These are phyloP conservation scores for Cyprinodon diabolis DNA, from an alignment of 2,797 vertebrate genomes.

Conservation along the genomic window DNA sequence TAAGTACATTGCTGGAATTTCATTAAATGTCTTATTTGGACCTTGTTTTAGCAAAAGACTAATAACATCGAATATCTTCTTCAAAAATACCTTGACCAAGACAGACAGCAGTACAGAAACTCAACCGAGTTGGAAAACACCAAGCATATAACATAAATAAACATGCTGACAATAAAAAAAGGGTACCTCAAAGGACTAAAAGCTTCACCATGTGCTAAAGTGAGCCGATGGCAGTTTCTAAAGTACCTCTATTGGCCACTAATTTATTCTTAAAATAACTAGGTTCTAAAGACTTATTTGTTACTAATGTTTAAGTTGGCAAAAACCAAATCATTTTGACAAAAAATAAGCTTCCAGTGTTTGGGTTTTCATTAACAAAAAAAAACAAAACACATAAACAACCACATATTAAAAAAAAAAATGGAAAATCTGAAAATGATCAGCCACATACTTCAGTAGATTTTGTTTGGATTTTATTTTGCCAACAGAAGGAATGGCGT, in stretches of 20 bases:
- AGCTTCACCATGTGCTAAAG: background rate
- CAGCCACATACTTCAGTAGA: background rate
- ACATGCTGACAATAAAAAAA: background rate
- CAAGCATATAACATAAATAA: background rate
- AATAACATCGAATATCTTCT: too few species aligned
- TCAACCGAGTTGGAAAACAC: too few species aligned
- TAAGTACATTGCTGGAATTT: background rate
- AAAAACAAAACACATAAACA: background rate
- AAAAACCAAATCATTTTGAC: background rate
- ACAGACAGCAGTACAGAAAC: too few species aligned
- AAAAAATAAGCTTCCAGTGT: background rate
- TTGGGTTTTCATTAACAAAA: background rate
- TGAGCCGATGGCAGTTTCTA: background rate
- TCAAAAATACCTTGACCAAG: too few species aligned
- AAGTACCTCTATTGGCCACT: background rate
- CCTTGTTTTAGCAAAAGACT: too few species aligned
- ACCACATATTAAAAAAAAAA: background rate
- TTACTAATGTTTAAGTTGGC: background rate
- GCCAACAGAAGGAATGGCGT: background rate
- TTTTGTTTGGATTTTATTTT: background rate
- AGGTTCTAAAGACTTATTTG: background rate
- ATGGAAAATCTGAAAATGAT: too few species aligned
- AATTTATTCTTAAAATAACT: background rate
- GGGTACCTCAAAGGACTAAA: background rate
- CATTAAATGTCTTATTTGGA: background rate